These are phyloP conservation scores for Aythya baeri DNA, from an alignment of 2,113 vertebrate species.

Conservation along the genomic window DNA sequence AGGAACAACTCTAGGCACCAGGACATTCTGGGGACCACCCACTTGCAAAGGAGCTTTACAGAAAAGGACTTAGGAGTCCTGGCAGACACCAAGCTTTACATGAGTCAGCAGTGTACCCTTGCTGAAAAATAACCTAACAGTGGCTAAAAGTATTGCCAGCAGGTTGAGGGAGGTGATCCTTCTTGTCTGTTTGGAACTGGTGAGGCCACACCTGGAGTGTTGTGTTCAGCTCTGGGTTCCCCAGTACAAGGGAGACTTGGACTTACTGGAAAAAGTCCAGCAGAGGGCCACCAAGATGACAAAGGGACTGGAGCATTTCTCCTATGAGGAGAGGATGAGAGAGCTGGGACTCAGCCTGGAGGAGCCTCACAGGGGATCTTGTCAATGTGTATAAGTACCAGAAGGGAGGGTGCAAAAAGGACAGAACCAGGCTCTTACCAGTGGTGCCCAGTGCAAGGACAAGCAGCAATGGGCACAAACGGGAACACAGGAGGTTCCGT, in stretches of 20 bases:
- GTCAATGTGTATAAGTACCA: background rate
- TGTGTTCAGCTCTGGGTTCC: background rate
- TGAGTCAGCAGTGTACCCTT: no score
- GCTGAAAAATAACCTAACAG: no score
- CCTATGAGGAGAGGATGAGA: background rate
- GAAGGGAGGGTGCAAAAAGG: background rate
- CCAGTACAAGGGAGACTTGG: background rate
- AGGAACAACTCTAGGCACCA: no score
- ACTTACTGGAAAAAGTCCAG: background rate
- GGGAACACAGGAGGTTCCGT: background rate
- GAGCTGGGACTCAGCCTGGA: background rate
- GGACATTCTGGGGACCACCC: no score
- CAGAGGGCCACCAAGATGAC: background rate
- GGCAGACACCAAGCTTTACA: no score
- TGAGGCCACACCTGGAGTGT: background rate
- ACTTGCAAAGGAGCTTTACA: no score
- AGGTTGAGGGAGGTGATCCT: no score
- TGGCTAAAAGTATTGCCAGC: no score
- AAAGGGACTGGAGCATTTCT: background rate
- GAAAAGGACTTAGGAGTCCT: no score
- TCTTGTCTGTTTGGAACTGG: background rate
- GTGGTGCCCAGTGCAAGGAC: background rate
- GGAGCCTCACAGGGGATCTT: background rate
- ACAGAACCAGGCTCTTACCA: background rate
- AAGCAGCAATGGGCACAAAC: background rate